Base-by-base conservation (phyloP, 2,797 vertebrate species). In the Mormyrops attenuatus region DNA sequence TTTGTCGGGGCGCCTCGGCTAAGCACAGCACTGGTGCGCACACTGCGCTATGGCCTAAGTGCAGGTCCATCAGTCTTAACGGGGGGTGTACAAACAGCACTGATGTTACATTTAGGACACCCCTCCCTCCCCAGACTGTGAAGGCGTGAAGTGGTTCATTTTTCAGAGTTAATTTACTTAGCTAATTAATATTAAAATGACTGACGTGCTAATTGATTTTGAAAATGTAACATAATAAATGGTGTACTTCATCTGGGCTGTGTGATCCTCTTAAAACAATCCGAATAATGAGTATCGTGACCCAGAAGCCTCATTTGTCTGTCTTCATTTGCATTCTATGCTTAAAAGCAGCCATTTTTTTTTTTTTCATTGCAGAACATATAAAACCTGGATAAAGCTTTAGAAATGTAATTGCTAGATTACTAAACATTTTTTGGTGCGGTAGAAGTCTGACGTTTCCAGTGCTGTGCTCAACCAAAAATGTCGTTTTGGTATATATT, bases 201-300 rank as follows among this genome's bases (percentile, higher is more conserved):
- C 41, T 85, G 80, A 85, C 20, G 80, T 85, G 80, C 44, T 85
- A 50, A 85, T 85, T 47, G 80, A 85, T 85, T 85, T 85, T 50
- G 41, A 85, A 47, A 47, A 47, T 85, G 80, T 47, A 50, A 50
- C 41, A 85, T 47, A 6, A 85, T 47, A 50, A 73, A 73, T 73
- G 30, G 30, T 73, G 30, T 73, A 73, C 30, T 17, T 5, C 66
- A 38, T 73, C 66, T 73, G 30, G 30, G 66, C 5, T 73, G 66
- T 73, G 2, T 73, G 66, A 73, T 73, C 66, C 66, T 73, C 13
- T 73, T 17, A 38, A 73, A 73, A 73, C 66, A 73, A 73, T 73
- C 66, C 17, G 30, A 73, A 38, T 73, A 38, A 73, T 73, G 30
- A 73, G 30, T 6, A 17, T 15, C 13, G 30, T 73, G 66, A 38